Percentiles rank a stretch among this genome's conserved stretches.
Conservation (phyloP, 2,888 invertebrate species). For the Urechis unicinctus region DNA sequence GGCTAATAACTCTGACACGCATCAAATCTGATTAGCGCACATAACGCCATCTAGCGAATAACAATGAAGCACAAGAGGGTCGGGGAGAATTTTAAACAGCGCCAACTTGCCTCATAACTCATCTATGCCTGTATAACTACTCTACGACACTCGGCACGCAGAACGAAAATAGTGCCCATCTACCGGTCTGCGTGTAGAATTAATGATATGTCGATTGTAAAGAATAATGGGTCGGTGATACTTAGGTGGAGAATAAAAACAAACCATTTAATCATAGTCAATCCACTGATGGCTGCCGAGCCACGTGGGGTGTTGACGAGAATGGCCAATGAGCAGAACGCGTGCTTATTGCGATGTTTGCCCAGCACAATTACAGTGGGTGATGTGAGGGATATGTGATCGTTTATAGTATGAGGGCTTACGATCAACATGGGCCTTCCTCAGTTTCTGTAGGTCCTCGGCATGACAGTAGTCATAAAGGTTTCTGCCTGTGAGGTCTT, state of each 20-base stretch:
- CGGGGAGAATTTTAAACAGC: slow-evolving; percentile 5
- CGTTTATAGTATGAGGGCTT: no score
- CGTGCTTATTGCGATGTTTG: background rate
- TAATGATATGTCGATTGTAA: no score
- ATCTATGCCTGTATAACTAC: no score
- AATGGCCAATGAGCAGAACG: background rate
- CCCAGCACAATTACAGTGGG: no score
- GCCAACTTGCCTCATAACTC: background rate
- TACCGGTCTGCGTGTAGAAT: no score
- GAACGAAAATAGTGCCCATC: no score
- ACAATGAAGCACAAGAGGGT: slow-evolving; percentile 9
- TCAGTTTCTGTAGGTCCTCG: slow-evolving; percentile 86
- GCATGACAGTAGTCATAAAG: slow-evolving; percentile 92
- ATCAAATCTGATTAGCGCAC: slow-evolving; percentile 15
- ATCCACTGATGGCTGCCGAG: no score
- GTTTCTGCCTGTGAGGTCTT: slow-evolving; percentile 88
- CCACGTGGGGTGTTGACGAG: no score
- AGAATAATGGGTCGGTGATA: no score
- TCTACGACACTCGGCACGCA: no score
- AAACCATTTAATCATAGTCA: no score
- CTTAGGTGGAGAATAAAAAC: no score
- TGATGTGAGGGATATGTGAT: background rate
- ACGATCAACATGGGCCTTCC: slow-evolving; percentile 93
- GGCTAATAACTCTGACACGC: slow-evolving; percentile 12
- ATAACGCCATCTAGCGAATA: slow-evolving; percentile 8